Conservation (phyloP, 92 coral and sea anemone genomes). For the Metridium senile region DNA sequence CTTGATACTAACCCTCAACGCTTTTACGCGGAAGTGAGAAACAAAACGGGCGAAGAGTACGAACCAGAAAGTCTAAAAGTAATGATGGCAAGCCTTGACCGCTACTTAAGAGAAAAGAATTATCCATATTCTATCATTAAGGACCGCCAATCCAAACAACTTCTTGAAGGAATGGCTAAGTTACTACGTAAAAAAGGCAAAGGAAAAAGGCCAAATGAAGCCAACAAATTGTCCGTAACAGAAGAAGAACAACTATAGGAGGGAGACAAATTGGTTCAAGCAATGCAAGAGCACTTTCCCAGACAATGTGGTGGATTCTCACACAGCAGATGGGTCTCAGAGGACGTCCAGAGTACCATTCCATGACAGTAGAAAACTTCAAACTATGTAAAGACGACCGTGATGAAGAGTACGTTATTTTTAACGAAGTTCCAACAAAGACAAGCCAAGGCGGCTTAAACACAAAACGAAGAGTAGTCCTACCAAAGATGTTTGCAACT, state of each 20-base stretch:
- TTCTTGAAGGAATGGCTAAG: slow-evolving; percentile 46
- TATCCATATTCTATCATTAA: slow-evolving; percentile 36
- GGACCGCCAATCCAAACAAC: slow-evolving; percentile 55
- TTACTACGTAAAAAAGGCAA: slow-evolving; percentile 16
- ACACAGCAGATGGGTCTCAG: slow-evolving; percentile 53
- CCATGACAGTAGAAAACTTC: slow-evolving; percentile 40
- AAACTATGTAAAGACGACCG: slow-evolving; percentile 38
- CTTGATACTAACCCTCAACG: slow-evolving; percentile 23
- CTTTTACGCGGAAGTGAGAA: slow-evolving; percentile 28
- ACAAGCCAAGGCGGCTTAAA: slow-evolving; percentile 41
- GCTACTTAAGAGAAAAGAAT: slow-evolving; percentile 15
- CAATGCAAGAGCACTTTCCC: slow-evolving; percentile 28
- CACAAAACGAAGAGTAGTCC: slow-evolving; percentile 34
- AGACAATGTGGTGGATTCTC: slow-evolving; percentile 52
- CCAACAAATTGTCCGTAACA: slow-evolving; percentile 26
- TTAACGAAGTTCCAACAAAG: slow-evolving; percentile 45
- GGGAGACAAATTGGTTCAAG: slow-evolving; percentile 31
- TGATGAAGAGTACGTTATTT: slow-evolving; percentile 49
- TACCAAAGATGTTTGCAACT: slow-evolving; percentile 45
- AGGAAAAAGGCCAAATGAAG: slow-evolving; percentile 47
- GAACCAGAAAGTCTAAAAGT: slow-evolving; percentile 32
- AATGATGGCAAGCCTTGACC: slow-evolving; percentile 33
- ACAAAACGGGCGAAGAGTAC: slow-evolving; percentile 16
- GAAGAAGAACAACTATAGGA: slow-evolving; percentile 55
- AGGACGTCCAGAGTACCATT: slow-evolving; percentile 56